Evolutionary conservation across 1,140 invertebrate species (phyloP).

Genomic region (Rhopalosiphum maidis): DNA sequence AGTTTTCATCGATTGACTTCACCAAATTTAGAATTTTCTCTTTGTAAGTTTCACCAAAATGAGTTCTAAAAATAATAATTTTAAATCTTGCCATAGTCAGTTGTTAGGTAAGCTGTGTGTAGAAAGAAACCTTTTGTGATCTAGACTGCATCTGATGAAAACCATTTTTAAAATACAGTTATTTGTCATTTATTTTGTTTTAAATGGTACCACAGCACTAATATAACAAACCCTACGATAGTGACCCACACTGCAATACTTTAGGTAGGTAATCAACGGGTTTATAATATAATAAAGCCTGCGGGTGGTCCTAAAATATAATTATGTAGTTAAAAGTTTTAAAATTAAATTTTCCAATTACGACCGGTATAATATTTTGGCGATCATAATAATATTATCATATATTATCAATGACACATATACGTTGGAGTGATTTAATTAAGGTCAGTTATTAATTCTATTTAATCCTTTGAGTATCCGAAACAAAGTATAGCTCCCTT

Average conservation of each 20-base stretch:
- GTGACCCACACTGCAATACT: neutral
- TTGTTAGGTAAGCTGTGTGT: neutral
- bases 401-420: neutral
- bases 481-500: neutral
- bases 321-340: neutral
- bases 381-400: neutral
- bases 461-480: slow-evolving; percentile 28
- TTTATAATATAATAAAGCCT: neutral
- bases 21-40: neutral
- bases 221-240: neutral
- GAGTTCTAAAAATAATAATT: neutral
- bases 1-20: no score
- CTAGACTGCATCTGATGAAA: neutral
- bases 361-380: neutral
- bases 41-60: neutral
- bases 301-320: neutral
- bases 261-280: neutral
- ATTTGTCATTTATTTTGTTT: neutral
- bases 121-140: neutral
- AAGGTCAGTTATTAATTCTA: slow-evolving; percentile 9
- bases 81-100: neutral
- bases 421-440: neutral
- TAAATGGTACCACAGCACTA: neutral
- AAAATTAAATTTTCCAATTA: neutral
- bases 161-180: neutral